phyloP scores from a whole-genome alignment of 2,888 invertebrate species.

The Electrophaes corylata region DNA sequence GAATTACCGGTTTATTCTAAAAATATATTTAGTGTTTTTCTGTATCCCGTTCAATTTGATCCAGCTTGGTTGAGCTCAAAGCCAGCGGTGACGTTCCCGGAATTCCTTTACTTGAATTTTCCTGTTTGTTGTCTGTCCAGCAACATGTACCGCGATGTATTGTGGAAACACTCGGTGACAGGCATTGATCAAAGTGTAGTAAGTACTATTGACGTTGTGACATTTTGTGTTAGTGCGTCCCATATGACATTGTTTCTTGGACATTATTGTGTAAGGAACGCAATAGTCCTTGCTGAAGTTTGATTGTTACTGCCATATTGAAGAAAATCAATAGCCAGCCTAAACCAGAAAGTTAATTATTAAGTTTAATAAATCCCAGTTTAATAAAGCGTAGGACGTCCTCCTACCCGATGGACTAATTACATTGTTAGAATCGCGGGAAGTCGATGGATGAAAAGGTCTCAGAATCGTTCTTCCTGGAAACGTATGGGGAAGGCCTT shows the following conservation, averaged over 20 bases:
- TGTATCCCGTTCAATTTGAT: neutral
- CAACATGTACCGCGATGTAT: neutral
- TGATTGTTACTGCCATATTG: too few relatives aligned
- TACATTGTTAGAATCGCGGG: too few relatives aligned
- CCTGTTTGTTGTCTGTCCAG: conserved; percentile 2
- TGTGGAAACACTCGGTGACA: neutral
- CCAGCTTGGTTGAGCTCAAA: neutral
- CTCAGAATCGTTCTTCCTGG: too few relatives aligned
- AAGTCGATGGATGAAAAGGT: too few relatives aligned
- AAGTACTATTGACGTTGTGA: neutral
- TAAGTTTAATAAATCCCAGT: too few relatives aligned
- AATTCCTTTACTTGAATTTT: neutral
- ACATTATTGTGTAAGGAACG: too few relatives aligned
- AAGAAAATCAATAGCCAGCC: too few relatives aligned
- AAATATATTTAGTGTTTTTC: neutral
- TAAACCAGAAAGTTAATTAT: too few relatives aligned
- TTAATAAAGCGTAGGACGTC: too few relatives aligned
- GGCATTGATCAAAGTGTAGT: neutral
- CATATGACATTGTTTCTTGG: neutral
- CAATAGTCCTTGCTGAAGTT: too few relatives aligned
- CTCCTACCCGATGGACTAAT: too few relatives aligned
- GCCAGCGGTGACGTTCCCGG: neutral
- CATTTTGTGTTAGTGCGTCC: neutral
- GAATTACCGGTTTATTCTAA: neutral
- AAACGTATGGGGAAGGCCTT: too few relatives aligned